Evolutionary conservation across 1,140 invertebrate genomes (phyloP), one percentile per base, ranked within the genome.

Genomic region (Galleria mellonella): DNA sequence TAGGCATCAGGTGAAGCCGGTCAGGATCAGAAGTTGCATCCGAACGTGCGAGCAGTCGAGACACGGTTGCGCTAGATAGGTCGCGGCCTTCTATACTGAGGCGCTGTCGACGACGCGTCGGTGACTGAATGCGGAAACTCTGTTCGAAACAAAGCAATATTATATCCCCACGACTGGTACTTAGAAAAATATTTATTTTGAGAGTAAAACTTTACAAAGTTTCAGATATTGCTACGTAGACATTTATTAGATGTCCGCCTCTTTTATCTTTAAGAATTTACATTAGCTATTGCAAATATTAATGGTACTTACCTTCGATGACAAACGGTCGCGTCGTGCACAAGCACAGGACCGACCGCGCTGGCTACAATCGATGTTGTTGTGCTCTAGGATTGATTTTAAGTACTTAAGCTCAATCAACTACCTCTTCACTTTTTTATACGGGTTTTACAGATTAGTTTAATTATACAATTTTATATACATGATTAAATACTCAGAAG

Each of bases 381-480:
- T 72, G 62, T 73, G 69, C 73, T 76, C 72, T 72, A 73, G 67
- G 62, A 72, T 78, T 73, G 66, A 70, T 76, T 81, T 79, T 74
- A 79, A 76, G 75, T 81, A 82, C 76, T 84, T 78, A 84, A 79
- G 75, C 72, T 79, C 75, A 83, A 81, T 72, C 68, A 79, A 72
- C 78, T 84, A 84, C 78, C 81, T 84, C 81, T 83, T 79, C 75
- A 81, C 76, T 84, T 84, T 47, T 78, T 84, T 81, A 83, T 83
- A 83, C 78, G 81, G 81, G 78, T 84, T 83, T 72, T 83, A 81
- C 78, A 83, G 68, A 83, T 76, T 85, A 83, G 78, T 82, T 82
- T 79, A 85, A 82, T 83, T 79, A 83, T 82, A 83, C 78, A 82
- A 78, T 79, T 75, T 79, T 82, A 77, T 82, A 78, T 79, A 84